Conservation (phyloP, 2,888 invertebrate species). For the Lycaena phlaeas region DNA sequence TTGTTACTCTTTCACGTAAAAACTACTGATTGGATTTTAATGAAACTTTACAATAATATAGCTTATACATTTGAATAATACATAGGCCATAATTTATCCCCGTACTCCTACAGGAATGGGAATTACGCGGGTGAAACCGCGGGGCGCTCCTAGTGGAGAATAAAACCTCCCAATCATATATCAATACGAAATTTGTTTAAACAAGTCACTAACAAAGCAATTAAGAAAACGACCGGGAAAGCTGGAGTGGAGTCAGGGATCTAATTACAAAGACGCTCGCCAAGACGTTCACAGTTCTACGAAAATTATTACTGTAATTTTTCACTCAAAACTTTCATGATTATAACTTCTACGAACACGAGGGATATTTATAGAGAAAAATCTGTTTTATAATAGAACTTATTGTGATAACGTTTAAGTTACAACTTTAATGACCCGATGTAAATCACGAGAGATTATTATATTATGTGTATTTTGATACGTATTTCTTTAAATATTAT, state of each 20-base stretch:
- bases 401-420: not conserved
- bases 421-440: slow-evolving; percentile 3
- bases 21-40: no score
- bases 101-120: no score
- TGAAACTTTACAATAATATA: no score
- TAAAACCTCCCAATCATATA: not conserved
- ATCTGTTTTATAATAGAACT: slow-evolving; percentile 8
- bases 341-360: slow-evolving; percentile 39
- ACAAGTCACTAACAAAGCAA: slow-evolving; percentile 44
- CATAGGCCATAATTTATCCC: no score
- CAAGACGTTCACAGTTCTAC: slow-evolving; percentile 44
- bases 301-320: slow-evolving; percentile 61
- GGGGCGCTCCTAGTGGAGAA: no score
- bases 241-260: slow-evolving; percentile 39
- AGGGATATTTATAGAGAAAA: slow-evolving; percentile 20
- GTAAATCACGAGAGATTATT: not conserved
- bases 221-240: slow-evolving; percentile 40
- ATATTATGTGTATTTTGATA: no score
- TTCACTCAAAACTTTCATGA: slow-evolving; percentile 55
- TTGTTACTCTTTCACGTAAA: no score
- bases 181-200: slow-evolving; percentile 24
- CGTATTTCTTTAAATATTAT: no score
- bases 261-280: slow-evolving; percentile 50
- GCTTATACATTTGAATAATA: no score
- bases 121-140: no score